Conservation (phyloP, 53 echinoderm and acorn worm species). For the Arbacia lixula region DNA sequence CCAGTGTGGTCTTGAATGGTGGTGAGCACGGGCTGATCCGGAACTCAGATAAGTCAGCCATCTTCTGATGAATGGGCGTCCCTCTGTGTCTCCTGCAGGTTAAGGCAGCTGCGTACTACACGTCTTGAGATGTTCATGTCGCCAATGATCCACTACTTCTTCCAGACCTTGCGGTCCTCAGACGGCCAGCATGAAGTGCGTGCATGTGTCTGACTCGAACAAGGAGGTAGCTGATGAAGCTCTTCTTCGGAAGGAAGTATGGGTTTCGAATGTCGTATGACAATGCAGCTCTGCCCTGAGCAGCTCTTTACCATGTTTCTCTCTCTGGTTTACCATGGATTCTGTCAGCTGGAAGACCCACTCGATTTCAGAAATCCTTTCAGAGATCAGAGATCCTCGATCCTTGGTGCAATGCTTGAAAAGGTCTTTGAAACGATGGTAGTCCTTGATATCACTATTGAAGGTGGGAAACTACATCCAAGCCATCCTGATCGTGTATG, state of each 20-base stretch:
- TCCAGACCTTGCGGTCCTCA: conserved; percentile 67
- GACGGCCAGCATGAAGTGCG: conserved; percentile 65
- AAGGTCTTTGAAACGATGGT: conserved; percentile 63
- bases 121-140: conserved; percentile 53
- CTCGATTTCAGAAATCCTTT: conserved; percentile 76
- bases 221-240: conserved; percentile 54
- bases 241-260: conserved; percentile 73
- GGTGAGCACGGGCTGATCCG: conserved; percentile 66
- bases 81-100: conserved; percentile 64
- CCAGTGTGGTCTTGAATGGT: conserved; percentile 73
- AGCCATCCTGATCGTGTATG: conserved; percentile 63
- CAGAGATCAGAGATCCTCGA: no score
- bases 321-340: conserved; percentile 68
- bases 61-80: conserved; percentile 68
- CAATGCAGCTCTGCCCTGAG: conserved; percentile 63
- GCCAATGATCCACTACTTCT: conserved; percentile 62
- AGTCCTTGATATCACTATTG: conserved; percentile 62
- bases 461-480: conserved; percentile 79
- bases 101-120: conserved; percentile 60
- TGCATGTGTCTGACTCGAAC: conserved; percentile 51
- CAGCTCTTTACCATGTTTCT: conserved; percentile 69
- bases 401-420: conserved; percentile 60
- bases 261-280: conserved; percentile 79
- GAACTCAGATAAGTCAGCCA: conserved; percentile 80
- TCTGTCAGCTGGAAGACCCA: conserved; percentile 79